Evolutionary conservation across 1,140 invertebrate species (phyloP), one percentile per base, ranked within the genome.

Genomic region (Listronotus bonariensis): DNA sequence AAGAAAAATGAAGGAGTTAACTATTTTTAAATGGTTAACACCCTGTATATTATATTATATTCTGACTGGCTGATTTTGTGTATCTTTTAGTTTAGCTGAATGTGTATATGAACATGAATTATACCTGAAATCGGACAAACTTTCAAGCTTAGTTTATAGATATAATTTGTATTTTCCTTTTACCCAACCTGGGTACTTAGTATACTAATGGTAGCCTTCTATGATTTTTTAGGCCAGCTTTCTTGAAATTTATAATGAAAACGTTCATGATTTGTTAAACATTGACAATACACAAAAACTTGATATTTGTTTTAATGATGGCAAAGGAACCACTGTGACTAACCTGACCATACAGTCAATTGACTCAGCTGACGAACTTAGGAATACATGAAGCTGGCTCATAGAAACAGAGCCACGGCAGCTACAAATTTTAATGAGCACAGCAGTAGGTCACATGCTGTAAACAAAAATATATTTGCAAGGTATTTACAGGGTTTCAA

Each of bases 401-500:
- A 89, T 78, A 81, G 83, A 76, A 90, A 90, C 78, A 82, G 89
- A 74, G 88, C 88, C 42, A 88, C 88, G 38, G 89, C 88, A 3
- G 85, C 87, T 7, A 90, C 87, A 43, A 80, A 82, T 73, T 92
- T 84, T 80, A 95, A 88, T 81, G 92, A 88, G 85, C 89, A 86
- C 76, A 95, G 84, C 42, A 95, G 93, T 0, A 80, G 93, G 46
- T 95, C 92, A 8, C 94, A 96, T 81, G 92, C 91, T 1, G 89
- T 96, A 5, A 0, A 85, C 88, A 5, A 86, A 88, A 76, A 88
- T 91, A 62, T 83, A 84, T 72, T 80, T 90, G 20, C 10, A 65
- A 60, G 64, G 64, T 66, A 43, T 51, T 7, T 46, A 26, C 20
- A n/a, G n/a, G n/a, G n/a, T n/a, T n/a, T n/a, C n/a, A n/a, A n/a